Evolutionary conservation across 2,797 vertebrate species (phyloP).

Genomic region (Microctenopoma stevenorrisi): DNA sequence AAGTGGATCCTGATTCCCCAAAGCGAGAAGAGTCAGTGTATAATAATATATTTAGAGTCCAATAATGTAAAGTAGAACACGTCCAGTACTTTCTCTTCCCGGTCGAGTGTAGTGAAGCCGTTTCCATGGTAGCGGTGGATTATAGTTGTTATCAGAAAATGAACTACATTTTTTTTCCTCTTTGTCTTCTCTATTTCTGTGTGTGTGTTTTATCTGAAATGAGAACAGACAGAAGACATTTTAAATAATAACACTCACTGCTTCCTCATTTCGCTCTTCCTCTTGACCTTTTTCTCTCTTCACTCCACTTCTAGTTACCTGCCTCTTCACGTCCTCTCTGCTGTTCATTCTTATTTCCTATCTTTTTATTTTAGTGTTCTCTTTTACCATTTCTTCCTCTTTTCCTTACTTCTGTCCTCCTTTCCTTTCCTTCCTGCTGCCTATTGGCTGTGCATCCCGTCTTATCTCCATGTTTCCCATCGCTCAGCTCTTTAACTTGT

Average conservation of each 20-base stretch:
- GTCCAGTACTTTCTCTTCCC: slow-evolving; percentile 13
- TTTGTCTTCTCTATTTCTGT: background rate
- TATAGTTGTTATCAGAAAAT: slow-evolving; percentile 71
- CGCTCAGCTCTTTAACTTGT: background rate
- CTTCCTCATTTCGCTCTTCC: background rate
- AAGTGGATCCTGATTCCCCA: background rate
- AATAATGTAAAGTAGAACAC: background rate
- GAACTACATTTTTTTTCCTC: slow-evolving; percentile 46
- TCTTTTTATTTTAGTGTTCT: background rate
- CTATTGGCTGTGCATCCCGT: background rate
- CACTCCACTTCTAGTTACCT: background rate
- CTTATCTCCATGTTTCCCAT: background rate
- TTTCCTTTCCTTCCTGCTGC: background rate
- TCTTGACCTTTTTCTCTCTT: background rate
- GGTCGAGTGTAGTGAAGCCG: background rate
- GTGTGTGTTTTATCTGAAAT: slow-evolving; percentile 55
- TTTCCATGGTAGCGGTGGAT: slow-evolving; percentile 51
- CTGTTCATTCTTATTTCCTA: background rate
- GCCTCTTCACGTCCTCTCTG: background rate
- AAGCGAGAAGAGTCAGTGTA: background rate
- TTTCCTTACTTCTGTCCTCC: background rate
- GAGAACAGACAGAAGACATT: slow-evolving; percentile 38
- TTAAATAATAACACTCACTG: slow-evolving; percentile 31
- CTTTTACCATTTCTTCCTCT: background rate
- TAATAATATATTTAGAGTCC: background rate